Percentiles rank a stretch among this genome's conserved stretches.
Evolutionary conservation across 2,888 invertebrate genomes (phyloP).

Genomic region (Trileptium ribeirensis): DNA sequence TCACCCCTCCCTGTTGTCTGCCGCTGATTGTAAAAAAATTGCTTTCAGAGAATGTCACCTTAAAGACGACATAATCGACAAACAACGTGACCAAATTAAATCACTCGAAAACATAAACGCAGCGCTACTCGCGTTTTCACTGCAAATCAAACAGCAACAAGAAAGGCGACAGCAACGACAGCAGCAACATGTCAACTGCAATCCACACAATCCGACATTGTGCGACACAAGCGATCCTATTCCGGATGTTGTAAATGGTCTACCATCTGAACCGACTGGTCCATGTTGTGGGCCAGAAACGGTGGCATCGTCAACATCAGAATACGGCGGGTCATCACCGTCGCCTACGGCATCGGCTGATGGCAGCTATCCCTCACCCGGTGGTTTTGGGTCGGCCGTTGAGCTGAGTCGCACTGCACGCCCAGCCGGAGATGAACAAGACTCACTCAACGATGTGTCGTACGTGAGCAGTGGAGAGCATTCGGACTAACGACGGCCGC

Average conservation of each 20-base stretch:
- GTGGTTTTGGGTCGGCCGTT: no score
- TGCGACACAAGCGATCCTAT: neutral
- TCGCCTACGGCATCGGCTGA: neutral
- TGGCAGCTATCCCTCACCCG: neutral
- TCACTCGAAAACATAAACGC: constrained; percentile 14
- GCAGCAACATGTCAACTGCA: neutral
- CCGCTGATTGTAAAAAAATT: no score
- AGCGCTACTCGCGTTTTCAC: constrained; percentile 10
- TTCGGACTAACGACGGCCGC: no score
- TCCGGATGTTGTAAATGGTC: neutral
- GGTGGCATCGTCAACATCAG: neutral
- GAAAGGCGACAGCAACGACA: neutral
- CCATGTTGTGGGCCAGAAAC: no score
- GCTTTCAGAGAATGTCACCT: neutral
- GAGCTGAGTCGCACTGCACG: no score
- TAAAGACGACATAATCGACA: neutral
- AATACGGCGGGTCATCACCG: neutral
- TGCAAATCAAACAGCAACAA: constrained; percentile 8
- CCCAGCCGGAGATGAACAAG: no score
- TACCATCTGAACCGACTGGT: neutral
- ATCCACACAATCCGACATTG: neutral
- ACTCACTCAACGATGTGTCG: no score
- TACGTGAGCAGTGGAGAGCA: no score
- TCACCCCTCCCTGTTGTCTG: no score
- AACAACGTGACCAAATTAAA: neutral